Evolutionary conservation across 2,888 invertebrate genomes (phyloP).

Genomic region (Chrysomela aeneicollis): DNA sequence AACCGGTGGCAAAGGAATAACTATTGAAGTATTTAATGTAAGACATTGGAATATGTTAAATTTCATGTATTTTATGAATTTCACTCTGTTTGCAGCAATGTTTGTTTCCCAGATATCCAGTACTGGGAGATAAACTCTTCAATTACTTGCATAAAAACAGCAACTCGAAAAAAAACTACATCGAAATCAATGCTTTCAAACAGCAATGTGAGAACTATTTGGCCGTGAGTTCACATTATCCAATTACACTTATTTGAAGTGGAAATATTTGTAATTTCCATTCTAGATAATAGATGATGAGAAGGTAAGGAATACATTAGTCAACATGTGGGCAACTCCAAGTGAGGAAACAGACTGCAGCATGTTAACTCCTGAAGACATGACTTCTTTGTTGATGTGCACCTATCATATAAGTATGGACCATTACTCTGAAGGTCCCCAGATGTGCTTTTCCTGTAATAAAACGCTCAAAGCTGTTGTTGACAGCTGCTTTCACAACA

Average conservation of each 20-base stretch:
- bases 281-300: slow-evolving; percentile 63
- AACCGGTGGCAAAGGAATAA: slow-evolving; percentile 76
- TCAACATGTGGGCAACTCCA: slow-evolving; percentile 66
- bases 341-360: slow-evolving; percentile 62
- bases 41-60: slow-evolving; percentile 45
- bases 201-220: slow-evolving; percentile 76
- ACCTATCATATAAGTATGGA: slow-evolving; percentile 84
- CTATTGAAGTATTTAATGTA: slow-evolving; percentile 71
- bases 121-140: slow-evolving; percentile 75
- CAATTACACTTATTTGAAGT: background rate
- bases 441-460: slow-evolving; percentile 67
- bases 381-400: slow-evolving; percentile 73
- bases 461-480: slow-evolving; percentile 77
- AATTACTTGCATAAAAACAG: slow-evolving; percentile 68
- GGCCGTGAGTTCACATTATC: slow-evolving; percentile 56
- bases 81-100: slow-evolving; percentile 66
- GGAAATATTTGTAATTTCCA: background rate
- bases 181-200: slow-evolving; percentile 72
- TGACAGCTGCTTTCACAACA: slow-evolving; percentile 83
- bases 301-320: slow-evolving; percentile 72
- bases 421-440: slow-evolving; percentile 73
- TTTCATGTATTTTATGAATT: background rate
- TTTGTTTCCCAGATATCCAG: slow-evolving; percentile 80
- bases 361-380: slow-evolving; percentile 69
- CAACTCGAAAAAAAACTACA: slow-evolving; percentile 69